These are phyloP conservation scores for Cerceris ruficornis DNA, from an alignment of 2,888 invertebrate species.

Conservation along the genomic window DNA sequence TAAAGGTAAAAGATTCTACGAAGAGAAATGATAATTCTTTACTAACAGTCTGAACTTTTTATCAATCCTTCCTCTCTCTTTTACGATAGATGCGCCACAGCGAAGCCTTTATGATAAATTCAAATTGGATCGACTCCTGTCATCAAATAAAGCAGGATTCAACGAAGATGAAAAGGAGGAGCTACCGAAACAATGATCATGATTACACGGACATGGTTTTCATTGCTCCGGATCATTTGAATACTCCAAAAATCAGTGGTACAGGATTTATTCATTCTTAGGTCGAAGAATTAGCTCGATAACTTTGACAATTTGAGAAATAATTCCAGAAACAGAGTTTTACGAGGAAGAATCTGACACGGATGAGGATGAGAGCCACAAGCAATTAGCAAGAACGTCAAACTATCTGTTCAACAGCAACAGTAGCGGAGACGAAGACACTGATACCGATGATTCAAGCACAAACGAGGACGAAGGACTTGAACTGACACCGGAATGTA, in stretches of 20 bases:
- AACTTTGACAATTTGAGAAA: not conserved
- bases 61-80: not conserved
- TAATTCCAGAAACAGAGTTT: conserved; percentile 74
- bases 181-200: conserved; percentile 85
- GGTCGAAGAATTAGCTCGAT: no score
- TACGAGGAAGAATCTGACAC: conserved; percentile 87
- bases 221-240: conserved; percentile 79
- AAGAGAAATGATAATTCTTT: not conserved
- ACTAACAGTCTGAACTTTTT: not conserved
- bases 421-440: conserved; percentile 84
- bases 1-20: conserved; percentile 82
- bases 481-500: conserved; percentile 71
- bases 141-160: conserved; percentile 71
- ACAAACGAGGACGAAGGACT: conserved; percentile 79
- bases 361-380: conserved; percentile 87
- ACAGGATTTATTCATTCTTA: conserved; percentile 1
- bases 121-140: conserved; percentile 71
- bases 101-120: conserved; percentile 84
- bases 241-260: conserved; percentile 69
- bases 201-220: conserved; percentile 86
- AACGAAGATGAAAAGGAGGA: conserved; percentile 81
- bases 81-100: conserved; percentile 81
- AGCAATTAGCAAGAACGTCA: conserved; percentile 88
- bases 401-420: conserved; percentile 90
- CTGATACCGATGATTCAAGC: conserved; percentile 82